phyloP scores from a whole-genome alignment of 1,140 invertebrate genomes.

The Drosophila erecta region DNA sequence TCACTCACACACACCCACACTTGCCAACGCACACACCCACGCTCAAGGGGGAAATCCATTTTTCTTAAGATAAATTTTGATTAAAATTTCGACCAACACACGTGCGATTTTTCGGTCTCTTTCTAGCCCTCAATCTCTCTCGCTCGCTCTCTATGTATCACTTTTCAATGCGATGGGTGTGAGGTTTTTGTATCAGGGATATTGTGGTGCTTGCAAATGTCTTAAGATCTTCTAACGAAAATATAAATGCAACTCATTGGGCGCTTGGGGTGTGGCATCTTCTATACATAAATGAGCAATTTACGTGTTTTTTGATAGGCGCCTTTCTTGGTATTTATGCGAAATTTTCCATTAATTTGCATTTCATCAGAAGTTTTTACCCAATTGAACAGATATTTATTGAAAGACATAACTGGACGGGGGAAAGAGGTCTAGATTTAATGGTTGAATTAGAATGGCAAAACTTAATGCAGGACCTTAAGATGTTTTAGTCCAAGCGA shows the following conservation, averaged over 20 bases:
- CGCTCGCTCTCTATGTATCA: slow-evolving; percentile 51
- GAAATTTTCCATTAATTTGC: slow-evolving; percentile 39
- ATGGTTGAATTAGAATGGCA: background rate
- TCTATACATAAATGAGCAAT: slow-evolving; percentile 76
- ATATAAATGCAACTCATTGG: slow-evolving; percentile 17
- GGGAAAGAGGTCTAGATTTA: background rate
- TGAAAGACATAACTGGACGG: background rate
- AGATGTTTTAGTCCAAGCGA: background rate
- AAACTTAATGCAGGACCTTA: background rate
- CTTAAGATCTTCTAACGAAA: slow-evolving; percentile 70
- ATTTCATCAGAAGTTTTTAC: slow-evolving; percentile 1
- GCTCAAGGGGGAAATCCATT: slow-evolving; percentile 51
- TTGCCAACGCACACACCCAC: background rate
- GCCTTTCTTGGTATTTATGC: slow-evolving; percentile 10
- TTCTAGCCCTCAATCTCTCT: slow-evolving; percentile 12
- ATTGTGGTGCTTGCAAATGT: slow-evolving; percentile 40
- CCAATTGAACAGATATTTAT: background rate
- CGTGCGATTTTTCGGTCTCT: slow-evolving; percentile 34
- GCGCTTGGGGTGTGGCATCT: slow-evolving; percentile 23
- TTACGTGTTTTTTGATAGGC: slow-evolving; percentile 58
- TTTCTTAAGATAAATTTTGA: slow-evolving; percentile 82
- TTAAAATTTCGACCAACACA: slow-evolving; percentile 75
- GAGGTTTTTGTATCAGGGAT: background rate
- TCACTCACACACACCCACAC: slow-evolving; percentile 45
- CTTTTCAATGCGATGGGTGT: slow-evolving; percentile 6